Conservation (phyloP, 2,797 vertebrate species). For the Eulemur albifrons region DNA sequence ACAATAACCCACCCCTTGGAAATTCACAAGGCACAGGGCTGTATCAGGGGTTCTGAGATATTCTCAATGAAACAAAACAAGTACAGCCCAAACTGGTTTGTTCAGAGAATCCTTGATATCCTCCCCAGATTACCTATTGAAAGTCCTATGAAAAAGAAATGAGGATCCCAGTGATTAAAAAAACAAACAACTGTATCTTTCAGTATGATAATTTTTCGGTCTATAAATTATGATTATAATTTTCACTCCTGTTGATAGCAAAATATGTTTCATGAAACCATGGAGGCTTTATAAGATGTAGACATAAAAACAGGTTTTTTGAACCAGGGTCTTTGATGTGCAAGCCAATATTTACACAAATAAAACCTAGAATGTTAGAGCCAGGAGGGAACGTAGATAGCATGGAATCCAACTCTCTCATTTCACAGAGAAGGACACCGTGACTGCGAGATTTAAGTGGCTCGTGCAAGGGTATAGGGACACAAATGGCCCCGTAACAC, state of each 20-base stretch:
- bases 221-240: background rate
- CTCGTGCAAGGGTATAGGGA: background rate
- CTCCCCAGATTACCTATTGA: background rate
- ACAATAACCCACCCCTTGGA: accelerated
- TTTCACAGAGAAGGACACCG: background rate
- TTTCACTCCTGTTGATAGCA: background rate
- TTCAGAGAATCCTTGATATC: background rate
- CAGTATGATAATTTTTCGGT: background rate
- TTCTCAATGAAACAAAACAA: background rate
- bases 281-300: background rate
- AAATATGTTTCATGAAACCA: conserved; percentile 9
- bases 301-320: background rate
- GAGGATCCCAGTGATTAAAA: background rate
- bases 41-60: background rate
- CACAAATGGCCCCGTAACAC: background rate
- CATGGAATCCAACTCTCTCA: background rate
- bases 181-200: background rate
- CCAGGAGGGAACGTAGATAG: background rate
- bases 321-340: conserved; percentile 24
- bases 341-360: background rate
- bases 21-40: background rate
- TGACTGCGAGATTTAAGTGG: background rate
- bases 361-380: background rate
- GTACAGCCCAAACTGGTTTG: background rate
- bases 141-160: background rate